A percentile compares a stretch with the other conserved stretches of the same genome.
These are phyloP conservation scores for Trissolcus basalis DNA, from an alignment of 1,140 invertebrate genomes.

Conservation along the genomic window DNA sequence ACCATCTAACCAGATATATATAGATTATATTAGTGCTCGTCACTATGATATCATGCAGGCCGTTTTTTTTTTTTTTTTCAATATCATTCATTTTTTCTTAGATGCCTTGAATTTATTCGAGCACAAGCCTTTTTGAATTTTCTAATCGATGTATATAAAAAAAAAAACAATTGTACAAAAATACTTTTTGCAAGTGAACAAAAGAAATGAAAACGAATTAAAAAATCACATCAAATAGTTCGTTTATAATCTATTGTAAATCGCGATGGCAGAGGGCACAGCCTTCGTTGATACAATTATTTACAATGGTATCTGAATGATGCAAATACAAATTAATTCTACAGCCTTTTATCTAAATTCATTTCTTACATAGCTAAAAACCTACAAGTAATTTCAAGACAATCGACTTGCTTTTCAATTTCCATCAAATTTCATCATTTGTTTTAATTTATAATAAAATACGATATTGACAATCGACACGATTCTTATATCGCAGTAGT, in stretches of 20 bases:
- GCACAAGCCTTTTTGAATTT: constrained; percentile 15
- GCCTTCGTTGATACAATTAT: constrained; percentile 1
- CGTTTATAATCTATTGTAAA: constrained; percentile 13
- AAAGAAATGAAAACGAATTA: constrained; percentile 13
- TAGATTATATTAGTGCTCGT: constrained; percentile 34
- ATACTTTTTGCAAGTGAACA: constrained; percentile 28
- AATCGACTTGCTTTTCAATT: no score
- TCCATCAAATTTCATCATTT: no score
- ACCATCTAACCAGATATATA: constrained; percentile 35
- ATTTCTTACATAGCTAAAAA: no score
- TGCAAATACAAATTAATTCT: neutral
- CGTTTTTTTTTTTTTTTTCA: constrained; percentile 2
- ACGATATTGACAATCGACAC: neutral
- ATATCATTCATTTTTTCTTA: constrained; percentile 2
- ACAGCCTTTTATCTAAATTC: neutral
- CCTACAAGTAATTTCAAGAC: no score
- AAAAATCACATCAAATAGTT: neutral
- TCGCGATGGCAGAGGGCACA: constrained; percentile 24
- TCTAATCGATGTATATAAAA: constrained; percentile 9
- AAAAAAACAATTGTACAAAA: constrained; percentile 35
- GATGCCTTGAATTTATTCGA: constrained; percentile 2
- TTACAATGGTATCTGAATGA: constrained; percentile 9
- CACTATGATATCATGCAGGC: constrained; percentile 29
- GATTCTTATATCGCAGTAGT: neutral
- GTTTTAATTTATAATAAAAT: no score